phyloP scores from a whole-genome alignment of 2,888 invertebrate species.

The Cephus sareptanus region DNA sequence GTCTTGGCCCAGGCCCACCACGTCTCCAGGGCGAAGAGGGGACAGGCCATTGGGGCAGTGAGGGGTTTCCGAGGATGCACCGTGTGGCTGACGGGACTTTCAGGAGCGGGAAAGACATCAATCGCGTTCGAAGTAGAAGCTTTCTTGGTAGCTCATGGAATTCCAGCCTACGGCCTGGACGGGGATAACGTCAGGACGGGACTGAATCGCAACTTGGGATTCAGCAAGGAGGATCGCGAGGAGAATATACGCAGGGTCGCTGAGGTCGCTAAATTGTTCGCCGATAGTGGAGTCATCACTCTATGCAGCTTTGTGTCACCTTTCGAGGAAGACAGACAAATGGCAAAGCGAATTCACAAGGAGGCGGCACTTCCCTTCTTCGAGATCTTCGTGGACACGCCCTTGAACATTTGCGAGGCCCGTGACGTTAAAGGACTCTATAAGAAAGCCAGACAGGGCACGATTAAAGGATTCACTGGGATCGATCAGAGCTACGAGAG shows the following conservation, averaged over 20 bases:
- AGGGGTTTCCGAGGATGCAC: conserved; percentile 93
- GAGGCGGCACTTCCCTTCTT: conserved; percentile 88
- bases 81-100: conserved; percentile 93
- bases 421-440: conserved; percentile 97
- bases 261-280: conserved; percentile 95
- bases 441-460: conserved; percentile 93
- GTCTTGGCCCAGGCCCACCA: conserved; percentile 93
- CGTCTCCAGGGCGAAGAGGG: conserved; percentile 90
- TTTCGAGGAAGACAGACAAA: conserved; percentile 89
- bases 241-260: conserved; percentile 97
- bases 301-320: conserved; percentile 98
- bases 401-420: conserved; percentile 90
- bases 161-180: conserved; percentile 95
- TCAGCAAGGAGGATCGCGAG: conserved; percentile 91
- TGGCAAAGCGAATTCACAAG: conserved; percentile 89
- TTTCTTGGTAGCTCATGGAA: conserved; percentile 86
- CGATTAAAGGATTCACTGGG: conserved; percentile 87
- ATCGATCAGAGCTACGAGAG: conserved; percentile 93
- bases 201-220: conserved; percentile 94
- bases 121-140: conserved; percentile 96
- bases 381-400: conserved; percentile 96
- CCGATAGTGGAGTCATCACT: conserved; percentile 94
- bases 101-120: conserved; percentile 97
- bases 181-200: conserved; percentile 97
- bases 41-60: conserved; percentile 85